Base-by-base conservation (phyloP, 2,797 vertebrate genomes). In the Varecia variegata region DNA sequence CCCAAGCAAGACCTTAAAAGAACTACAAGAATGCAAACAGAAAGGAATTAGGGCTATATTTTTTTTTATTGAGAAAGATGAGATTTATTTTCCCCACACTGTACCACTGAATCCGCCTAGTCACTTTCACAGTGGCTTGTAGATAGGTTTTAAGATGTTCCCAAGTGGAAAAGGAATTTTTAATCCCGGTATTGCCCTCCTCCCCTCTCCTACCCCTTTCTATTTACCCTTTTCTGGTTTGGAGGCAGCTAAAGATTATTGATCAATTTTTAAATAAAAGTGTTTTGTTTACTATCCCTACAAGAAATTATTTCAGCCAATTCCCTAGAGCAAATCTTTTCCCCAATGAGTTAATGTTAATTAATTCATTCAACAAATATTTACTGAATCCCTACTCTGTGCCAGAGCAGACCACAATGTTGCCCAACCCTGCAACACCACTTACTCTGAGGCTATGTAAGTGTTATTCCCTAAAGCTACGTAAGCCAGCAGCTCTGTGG, bases 361-460 rank as follows among this genome's bases (percentile, higher is more conserved):
- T 74, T 73, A 79, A 90, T 17, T 85, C 30, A 90, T 43, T 96
- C 70, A 93, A 90, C 83, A 82, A 88, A 56, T 79, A 96, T 35
- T 93, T 93, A 85, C 18, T 79, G 45, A 94, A 85, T 47, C 10
- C 30, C 47, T 68, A 23, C 74, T 85, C 85, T 86, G 62, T 71
- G 40, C 50, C 23, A 83, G 86, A 20, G 52, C 43, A 93, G 85
- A 95, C 2, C 9, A 73, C 8, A 80, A 58, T 60, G 58, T 32
- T 30, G 10, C 56, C 52, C 45, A 77, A 21, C 13, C 35, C 23
- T 80, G 4, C 27, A n/a, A 93, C 43, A 87, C 13, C 76, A 85
- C 21, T 70, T 43, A 35, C 35, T 67, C 30, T 27, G 30, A 92
- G 45, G 47, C 47, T 88, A 94, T 17, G 45, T 52, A 65, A 94